Percentiles rank a stretch among this genome's conserved stretches.
Evolutionary conservation across 1,140 invertebrate species (phyloP).

Genomic region (Listronotus bonariensis): DNA sequence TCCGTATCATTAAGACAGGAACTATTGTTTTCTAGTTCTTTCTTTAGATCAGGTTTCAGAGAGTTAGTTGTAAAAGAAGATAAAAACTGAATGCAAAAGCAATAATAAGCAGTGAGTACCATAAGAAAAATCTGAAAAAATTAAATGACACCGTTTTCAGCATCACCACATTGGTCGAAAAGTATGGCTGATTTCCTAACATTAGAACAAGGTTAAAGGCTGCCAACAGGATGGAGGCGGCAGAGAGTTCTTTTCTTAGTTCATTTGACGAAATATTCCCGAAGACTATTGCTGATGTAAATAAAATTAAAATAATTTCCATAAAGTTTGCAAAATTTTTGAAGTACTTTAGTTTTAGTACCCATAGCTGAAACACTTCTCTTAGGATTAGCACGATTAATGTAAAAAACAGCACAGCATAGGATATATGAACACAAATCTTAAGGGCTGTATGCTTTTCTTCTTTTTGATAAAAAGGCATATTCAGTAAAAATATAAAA

Average conservation of each 20-base stretch:
- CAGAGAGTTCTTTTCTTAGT: conserved; percentile 61
- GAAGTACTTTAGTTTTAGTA: conserved; percentile 65
- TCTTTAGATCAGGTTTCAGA: conserved; percentile 11
- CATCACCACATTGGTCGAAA: conserved; percentile 78
- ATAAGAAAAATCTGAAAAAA: conserved; percentile 76
- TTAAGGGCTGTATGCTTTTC: conserved; percentile 2
- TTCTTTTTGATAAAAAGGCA: conserved; percentile 36
- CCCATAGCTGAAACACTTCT: conserved; percentile 70
- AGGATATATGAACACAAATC: conserved; percentile 2
- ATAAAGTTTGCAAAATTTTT: conserved; percentile 70
- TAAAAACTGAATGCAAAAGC: conserved; percentile 81
- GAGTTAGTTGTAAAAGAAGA: conserved; percentile 61
- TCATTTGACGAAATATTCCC: conserved; percentile 57
- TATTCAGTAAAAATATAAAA: conserved; percentile 66
- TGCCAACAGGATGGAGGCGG: conserved; percentile 71
- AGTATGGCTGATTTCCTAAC: conserved; percentile 73
- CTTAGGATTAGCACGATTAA: conserved; percentile 64
- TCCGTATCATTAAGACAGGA: conserved; percentile 56
- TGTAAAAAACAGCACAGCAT: conserved; percentile 55
- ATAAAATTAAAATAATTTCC: conserved; percentile 67
- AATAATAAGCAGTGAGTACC: conserved; percentile 77
- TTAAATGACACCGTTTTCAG: conserved; percentile 75
- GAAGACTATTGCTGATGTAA: conserved; percentile 63
- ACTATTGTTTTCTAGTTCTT: conserved; percentile 50
- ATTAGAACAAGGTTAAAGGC: conserved; percentile 74